phyloP scores from a whole-genome alignment of 2,113 vertebrate genomes.

The Hemicordylus capensis region DNA sequence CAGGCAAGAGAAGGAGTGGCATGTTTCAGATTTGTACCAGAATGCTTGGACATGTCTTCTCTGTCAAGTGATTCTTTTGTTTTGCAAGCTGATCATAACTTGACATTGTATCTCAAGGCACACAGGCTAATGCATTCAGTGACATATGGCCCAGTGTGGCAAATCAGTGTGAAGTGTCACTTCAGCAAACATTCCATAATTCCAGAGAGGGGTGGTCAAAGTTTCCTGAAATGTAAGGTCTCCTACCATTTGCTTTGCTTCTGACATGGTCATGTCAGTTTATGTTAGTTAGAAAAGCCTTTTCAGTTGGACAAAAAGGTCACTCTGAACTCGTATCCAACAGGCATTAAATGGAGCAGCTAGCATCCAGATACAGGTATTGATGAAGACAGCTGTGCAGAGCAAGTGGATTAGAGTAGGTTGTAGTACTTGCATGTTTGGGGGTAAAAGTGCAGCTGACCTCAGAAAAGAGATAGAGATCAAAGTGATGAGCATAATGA shows the following conservation, averaged over 20 bases:
- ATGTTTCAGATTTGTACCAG: too few relatives aligned
- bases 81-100: too few relatives aligned
- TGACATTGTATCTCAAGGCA: background rate
- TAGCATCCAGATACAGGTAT: background rate
- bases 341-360: background rate
- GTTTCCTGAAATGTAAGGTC: background rate
- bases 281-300: background rate
- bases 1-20: too few relatives aligned
- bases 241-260: background rate
- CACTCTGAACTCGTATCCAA: background rate
- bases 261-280: background rate
- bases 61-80: too few relatives aligned
- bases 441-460: too few relatives aligned
- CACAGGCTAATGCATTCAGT: background rate
- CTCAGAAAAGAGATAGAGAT: too few relatives aligned
- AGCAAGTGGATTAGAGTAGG: too few relatives aligned
- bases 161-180: background rate
- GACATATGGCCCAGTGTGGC: background rate
- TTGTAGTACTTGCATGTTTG: too few relatives aligned
- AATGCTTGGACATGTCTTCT: too few relatives aligned
- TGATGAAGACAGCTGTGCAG: background rate
- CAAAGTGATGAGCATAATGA: too few relatives aligned
- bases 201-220: background rate
- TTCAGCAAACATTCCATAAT: background rate
- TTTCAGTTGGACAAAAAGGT: background rate